Percentiles rank a stretch among this genome's conserved stretches.
These are phyloP conservation scores for Rhabdomys dilectus DNA, from an alignment of 2,113 vertebrate genomes.

Conservation along the genomic window DNA sequence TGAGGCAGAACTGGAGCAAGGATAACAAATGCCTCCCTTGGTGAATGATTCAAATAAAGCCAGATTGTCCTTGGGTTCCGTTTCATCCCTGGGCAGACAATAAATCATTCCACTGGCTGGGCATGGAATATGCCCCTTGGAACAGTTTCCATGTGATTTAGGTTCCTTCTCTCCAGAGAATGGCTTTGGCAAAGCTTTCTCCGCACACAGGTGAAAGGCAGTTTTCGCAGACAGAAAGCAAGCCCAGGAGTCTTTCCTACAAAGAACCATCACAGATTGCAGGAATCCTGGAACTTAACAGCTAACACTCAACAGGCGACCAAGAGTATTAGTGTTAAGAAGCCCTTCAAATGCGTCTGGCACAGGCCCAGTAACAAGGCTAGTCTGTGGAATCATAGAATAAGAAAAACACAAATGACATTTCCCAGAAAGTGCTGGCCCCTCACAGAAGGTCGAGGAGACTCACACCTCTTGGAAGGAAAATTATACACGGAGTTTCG, in stretches of 20 bases:
- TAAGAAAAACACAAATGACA: constrained; percentile 55
- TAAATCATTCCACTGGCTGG: constrained; percentile 2
- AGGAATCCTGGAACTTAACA: constrained; percentile 47
- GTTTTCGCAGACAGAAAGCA: constrained; percentile 25
- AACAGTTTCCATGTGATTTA: constrained; percentile 8
- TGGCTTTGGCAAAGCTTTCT: not conserved
- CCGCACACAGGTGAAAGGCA: not conserved
- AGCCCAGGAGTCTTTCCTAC: not conserved
- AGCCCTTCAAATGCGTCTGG: constrained; percentile 17
- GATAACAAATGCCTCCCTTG: constrained; percentile 45
- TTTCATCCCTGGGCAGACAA: constrained; percentile 32
- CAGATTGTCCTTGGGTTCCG: constrained; percentile 26
- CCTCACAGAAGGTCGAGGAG: not conserved
- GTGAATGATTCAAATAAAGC: constrained; percentile 25
- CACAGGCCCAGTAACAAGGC: constrained; percentile 48
- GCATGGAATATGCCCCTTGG: constrained; percentile 20
- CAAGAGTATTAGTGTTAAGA: not conserved
- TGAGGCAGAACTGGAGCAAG: not conserved
- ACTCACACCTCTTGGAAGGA: constrained; percentile 12
- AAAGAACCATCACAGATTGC: not conserved
- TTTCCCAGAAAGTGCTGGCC: constrained; percentile 57
- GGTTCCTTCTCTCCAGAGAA: constrained; percentile 48
- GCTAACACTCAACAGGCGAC: constrained; percentile 46
- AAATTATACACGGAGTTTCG: not conserved
- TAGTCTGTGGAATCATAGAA: constrained; percentile 21